These are phyloP conservation scores for Melanchra persicariae DNA, from an alignment of 2,888 invertebrate genomes.

Conservation along the genomic window DNA sequence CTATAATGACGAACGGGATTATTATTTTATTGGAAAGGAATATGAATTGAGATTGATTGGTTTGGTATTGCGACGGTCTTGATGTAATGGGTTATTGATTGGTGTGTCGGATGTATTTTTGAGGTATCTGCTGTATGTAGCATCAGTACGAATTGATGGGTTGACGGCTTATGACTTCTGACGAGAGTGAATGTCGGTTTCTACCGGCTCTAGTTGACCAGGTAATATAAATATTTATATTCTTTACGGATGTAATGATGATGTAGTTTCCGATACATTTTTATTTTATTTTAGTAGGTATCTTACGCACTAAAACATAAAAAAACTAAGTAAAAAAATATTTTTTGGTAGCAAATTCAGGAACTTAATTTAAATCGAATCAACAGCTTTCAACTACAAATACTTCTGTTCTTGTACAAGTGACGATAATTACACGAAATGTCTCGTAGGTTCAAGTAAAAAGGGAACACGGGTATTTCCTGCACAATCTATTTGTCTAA, in stretches of 20 bases:
- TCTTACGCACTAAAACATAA: too few relatives aligned
- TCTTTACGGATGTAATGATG: too few relatives aligned
- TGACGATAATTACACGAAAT: conserved; percentile 58
- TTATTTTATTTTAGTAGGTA: background rate
- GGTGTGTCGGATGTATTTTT: conserved; percentile 11
- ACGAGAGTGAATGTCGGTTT: too few relatives aligned
- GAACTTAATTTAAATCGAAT: too few relatives aligned
- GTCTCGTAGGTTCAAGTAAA: conserved; percentile 56
- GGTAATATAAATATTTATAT: too few relatives aligned
- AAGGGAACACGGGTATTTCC: conserved; percentile 68
- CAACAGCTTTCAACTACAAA: background rate
- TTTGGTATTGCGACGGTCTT: conserved; percentile 6
- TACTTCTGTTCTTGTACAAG: conserved; percentile 14
- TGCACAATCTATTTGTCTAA: conserved; percentile 77
- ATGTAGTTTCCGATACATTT: too few relatives aligned
- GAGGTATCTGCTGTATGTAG: background rate
- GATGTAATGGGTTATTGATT: conserved; percentile 20
- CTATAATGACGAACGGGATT: conserved; percentile 52
- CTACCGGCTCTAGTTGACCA: too few relatives aligned
- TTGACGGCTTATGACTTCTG: background rate
- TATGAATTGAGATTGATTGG: conserved; percentile 32
- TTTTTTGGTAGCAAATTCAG: too few relatives aligned
- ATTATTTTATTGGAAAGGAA: conserved; percentile 38
- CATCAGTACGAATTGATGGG: conserved; percentile 7
- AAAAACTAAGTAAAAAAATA: too few relatives aligned